phyloP scores from a whole-genome alignment of 1,140 invertebrate genomes.

The Holotrichia oblita region DNA sequence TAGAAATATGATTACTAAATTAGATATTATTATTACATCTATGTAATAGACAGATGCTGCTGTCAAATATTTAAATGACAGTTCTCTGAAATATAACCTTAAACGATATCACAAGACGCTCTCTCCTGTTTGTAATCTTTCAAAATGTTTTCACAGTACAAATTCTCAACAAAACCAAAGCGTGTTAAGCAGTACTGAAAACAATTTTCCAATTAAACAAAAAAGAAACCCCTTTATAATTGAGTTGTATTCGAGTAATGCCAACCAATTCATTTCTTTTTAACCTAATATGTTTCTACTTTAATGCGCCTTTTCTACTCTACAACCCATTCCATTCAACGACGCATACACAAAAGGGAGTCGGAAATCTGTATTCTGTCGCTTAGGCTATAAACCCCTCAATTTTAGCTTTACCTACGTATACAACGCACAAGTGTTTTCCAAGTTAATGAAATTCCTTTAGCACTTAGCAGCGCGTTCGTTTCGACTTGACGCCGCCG shows the following conservation, averaged over 20 bases:
- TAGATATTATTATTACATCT: no score
- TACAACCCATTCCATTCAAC: background rate
- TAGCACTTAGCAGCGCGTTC: background rate
- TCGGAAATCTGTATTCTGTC: background rate
- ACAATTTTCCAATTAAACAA: background rate
- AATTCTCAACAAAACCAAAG: no score
- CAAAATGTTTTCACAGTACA: no score
- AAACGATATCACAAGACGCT: no score
- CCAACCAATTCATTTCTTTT: background rate
- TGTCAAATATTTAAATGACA: no score
- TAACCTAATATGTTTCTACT: background rate
- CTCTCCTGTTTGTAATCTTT: no score
- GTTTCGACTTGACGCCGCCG: background rate
- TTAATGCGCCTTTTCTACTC: background rate
- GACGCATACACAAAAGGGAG: background rate
- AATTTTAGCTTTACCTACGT: background rate
- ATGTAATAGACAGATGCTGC: no score
- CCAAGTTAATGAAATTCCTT: slow-evolving; percentile 31
- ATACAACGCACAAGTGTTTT: slow-evolving; percentile 12
- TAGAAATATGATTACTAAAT: no score
- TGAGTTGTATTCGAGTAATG: background rate
- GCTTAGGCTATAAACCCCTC: background rate
- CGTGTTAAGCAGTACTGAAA: background rate
- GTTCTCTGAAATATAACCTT: no score
- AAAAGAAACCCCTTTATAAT: no score